phyloP scores from a whole-genome alignment of 1,140 invertebrate genomes.

The Aphis craccivora region DNA sequence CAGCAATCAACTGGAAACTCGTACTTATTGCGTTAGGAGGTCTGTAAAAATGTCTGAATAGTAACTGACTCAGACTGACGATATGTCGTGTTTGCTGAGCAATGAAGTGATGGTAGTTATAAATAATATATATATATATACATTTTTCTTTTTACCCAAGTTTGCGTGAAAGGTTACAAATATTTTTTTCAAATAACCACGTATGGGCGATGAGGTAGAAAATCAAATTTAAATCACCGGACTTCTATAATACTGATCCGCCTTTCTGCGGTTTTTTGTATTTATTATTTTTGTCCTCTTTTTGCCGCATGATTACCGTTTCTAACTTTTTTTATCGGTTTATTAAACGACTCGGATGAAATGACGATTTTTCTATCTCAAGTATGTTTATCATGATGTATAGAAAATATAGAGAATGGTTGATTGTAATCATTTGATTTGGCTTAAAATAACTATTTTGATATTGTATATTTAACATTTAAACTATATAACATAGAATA shows the following conservation, averaged over 20 bases:
- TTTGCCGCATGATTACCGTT: not conserved
- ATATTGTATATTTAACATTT: not conserved
- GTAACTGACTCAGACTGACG: not conserved
- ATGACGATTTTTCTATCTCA: not conserved
- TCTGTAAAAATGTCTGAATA: slow-evolving; percentile 24
- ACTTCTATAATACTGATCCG: slow-evolving; percentile 6
- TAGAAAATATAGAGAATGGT: too few species aligned
- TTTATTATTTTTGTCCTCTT: not conserved
- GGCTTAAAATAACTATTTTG: not conserved
- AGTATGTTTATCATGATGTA: not conserved
- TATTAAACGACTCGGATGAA: not conserved
- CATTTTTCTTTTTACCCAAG: not conserved
- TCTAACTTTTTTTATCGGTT: not conserved
- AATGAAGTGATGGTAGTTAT: not conserved
- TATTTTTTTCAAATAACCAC: slow-evolving; percentile 44
- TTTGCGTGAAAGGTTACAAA: not conserved
- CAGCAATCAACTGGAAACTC: not conserved
- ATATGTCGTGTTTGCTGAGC: not conserved
- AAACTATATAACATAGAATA: too few species aligned
- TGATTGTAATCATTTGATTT: not conserved
- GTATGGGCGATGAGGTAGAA: not conserved
- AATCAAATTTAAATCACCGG: slow-evolving; percentile 50
- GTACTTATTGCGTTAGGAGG: not conserved
- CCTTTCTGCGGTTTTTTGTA: not conserved
- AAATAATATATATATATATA: not conserved